A percentile compares a stretch with the other conserved stretches of the same genome.
Conservation (phyloP, 2,888 invertebrate species). For the Lydus trimaculatus region DNA sequence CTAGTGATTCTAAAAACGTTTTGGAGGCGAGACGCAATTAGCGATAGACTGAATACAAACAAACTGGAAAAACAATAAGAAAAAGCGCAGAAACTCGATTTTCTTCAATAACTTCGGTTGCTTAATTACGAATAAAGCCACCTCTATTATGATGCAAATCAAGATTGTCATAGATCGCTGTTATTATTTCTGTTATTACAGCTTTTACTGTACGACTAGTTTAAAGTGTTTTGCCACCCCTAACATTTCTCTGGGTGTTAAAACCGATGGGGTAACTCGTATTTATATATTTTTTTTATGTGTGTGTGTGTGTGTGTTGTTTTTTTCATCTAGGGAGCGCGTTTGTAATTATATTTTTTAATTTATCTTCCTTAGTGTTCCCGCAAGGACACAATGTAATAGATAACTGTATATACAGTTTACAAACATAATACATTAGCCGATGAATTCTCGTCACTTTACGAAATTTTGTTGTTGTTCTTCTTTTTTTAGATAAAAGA, state of each 20-base stretch:
- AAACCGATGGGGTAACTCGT: conserved; percentile 51
- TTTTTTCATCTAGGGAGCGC: conserved; percentile 64
- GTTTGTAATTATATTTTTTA: conserved; percentile 76
- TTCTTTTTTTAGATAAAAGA: too few relatives aligned
- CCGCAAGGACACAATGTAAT: conserved; percentile 53
- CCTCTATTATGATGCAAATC: background rate
- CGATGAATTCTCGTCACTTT: conserved; percentile 54
- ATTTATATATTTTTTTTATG: conserved; percentile 53
- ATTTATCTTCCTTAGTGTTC: conserved; percentile 73
- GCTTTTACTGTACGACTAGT: background rate
- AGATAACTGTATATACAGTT: conserved; percentile 45
- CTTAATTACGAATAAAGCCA: too few relatives aligned
- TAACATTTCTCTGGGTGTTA: conserved; percentile 31
- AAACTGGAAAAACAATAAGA: background rate
- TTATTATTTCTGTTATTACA: background rate
- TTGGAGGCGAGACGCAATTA: conserved; percentile 11
- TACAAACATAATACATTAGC: conserved; percentile 45
- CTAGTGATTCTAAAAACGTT: conserved; percentile 11
- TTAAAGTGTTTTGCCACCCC: conserved; percentile 12
- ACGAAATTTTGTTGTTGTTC: too few relatives aligned
- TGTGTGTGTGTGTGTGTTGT: background rate
- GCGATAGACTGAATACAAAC: background rate
- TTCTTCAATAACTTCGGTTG: too few relatives aligned
- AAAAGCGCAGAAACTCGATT: background rate
- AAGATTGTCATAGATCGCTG: background rate